Conservation (phyloP, 2,888 invertebrate species). For the Drosophila mimica region DNA sequence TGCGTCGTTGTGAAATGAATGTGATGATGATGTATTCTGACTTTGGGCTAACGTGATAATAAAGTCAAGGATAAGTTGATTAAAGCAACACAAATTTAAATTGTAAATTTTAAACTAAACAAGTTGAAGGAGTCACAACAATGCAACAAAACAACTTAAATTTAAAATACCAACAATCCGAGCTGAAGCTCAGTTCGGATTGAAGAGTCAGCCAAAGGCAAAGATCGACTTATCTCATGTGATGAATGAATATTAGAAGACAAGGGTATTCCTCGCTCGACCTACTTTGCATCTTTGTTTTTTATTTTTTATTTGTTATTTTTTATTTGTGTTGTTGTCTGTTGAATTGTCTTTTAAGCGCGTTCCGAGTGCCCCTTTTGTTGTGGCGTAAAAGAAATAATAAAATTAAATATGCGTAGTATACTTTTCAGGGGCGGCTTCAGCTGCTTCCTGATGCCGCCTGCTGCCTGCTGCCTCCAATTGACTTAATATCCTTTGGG, state of each 20-base stretch:
- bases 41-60: not conserved
- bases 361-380: constrained; percentile 31
- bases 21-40: too few species aligned
- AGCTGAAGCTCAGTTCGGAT: not conserved
- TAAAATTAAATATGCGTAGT: constrained; percentile 76
- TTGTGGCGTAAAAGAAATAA: constrained; percentile 48
- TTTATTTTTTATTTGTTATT: not conserved
- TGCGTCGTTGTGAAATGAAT: not conserved
- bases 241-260: not conserved
- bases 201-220: too few species aligned
- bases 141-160: not conserved
- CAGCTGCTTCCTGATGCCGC: constrained; percentile 26
- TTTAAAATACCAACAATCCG: not conserved
- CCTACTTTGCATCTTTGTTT: not conserved
- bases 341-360: constrained; percentile 48
- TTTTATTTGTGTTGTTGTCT: not conserved
- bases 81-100: not conserved
- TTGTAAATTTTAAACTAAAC: not conserved
- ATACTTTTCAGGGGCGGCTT: constrained; percentile 36
- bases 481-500: constrained; percentile 78
- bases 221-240: not conserved
- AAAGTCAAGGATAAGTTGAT: not conserved
- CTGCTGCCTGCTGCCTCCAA: constrained; percentile 52
- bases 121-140: not conserved
- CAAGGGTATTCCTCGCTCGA: constrained; percentile 4